Conservation (phyloP, 2,797 vertebrate species). For the Labroides dimidiatus region DNA sequence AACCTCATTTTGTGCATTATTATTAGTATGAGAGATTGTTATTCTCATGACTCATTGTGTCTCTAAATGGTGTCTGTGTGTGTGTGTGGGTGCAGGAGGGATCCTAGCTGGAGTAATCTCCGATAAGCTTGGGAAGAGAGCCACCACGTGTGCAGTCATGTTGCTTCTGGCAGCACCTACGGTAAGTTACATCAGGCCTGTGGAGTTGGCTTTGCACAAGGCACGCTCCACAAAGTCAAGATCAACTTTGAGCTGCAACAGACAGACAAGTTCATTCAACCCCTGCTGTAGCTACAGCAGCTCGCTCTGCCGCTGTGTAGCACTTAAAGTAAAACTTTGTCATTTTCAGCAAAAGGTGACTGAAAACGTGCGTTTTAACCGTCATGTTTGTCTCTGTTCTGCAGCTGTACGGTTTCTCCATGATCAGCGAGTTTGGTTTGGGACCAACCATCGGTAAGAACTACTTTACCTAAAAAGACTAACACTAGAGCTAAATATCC, state of each 20-base stretch:
- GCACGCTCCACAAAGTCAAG: no score
- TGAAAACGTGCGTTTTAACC: background rate
- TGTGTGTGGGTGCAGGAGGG: slow-evolving; percentile 80
- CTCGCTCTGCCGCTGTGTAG: no score
- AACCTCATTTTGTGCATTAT: background rate
- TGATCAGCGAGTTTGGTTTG: slow-evolving; percentile 83
- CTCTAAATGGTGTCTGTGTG: background rate
- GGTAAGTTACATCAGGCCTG: slow-evolving; percentile 74
- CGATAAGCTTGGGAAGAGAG: slow-evolving; percentile 90
- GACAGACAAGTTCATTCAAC: no score
- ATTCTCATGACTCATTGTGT: background rate
- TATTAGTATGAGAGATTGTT: background rate
- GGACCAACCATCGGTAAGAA: slow-evolving; percentile 83
- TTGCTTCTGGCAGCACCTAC: slow-evolving; percentile 91
- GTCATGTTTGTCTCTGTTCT: slow-evolving; percentile 27
- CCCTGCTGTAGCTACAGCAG: no score
- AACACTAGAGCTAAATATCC: background rate
- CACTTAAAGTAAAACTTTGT: background rate
- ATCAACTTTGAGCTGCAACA: no score
- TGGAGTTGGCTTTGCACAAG: background rate
- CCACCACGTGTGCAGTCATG: slow-evolving; percentile 94
- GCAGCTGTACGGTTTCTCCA: slow-evolving; percentile 85
- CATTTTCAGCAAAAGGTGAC: no score
- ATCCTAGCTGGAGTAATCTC: slow-evolving; percentile 91
- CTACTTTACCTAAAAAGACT: background rate